Conservation (phyloP, 1,140 invertebrate genomes). For the Megalonaias nervosa region DNA sequence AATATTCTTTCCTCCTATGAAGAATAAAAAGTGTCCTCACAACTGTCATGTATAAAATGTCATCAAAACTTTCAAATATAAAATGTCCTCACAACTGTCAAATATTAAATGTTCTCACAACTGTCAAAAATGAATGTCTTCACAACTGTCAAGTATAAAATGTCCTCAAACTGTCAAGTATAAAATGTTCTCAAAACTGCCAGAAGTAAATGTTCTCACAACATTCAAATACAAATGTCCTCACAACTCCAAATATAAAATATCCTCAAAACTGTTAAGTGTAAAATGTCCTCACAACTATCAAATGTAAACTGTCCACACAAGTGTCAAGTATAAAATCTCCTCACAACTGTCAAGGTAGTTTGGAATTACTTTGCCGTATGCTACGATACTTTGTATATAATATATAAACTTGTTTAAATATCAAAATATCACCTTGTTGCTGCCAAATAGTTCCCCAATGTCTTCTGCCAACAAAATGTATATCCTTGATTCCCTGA, state of each 20-base stretch:
- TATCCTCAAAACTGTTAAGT: too few species aligned
- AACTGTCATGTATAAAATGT: not conserved
- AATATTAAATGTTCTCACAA: too few species aligned
- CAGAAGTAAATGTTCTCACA: not conserved
- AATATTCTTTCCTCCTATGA: too few species aligned
- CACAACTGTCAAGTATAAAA: too few species aligned
- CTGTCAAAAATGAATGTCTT: not conserved
- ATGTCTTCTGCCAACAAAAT: slow-evolving; percentile 73
- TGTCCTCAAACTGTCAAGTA: too few species aligned
- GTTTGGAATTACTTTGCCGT: not conserved
- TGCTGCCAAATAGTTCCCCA: slow-evolving; percentile 74
- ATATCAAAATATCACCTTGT: slow-evolving; percentile 66
- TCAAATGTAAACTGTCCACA: not conserved
- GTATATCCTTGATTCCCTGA: slow-evolving; percentile 68
- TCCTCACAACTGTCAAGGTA: too few species aligned
- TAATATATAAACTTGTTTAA: not conserved
- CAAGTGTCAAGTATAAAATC: not conserved
- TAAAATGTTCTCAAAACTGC: not conserved
- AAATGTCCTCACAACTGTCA: not conserved
- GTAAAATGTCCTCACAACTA: not conserved
- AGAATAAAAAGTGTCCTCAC: too few species aligned
- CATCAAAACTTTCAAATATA: not conserved
- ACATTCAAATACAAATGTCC: not conserved
- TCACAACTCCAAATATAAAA: too few species aligned
- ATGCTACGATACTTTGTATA: not conserved